Conservation (phyloP, 2,797 vertebrate genomes). For the Amazona finschi region DNA sequence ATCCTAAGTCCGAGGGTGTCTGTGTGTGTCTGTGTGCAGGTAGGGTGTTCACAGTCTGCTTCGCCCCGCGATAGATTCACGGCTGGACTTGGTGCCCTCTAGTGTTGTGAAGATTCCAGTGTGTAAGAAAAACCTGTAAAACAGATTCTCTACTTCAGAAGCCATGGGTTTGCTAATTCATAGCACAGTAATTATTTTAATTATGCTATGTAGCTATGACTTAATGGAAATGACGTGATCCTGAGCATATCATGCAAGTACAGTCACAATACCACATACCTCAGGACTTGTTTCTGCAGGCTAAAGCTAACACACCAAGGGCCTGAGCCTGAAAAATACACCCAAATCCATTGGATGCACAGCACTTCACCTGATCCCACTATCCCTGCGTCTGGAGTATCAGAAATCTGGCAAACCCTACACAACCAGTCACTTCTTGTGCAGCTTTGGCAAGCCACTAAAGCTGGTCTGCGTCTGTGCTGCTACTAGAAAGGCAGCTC, state of each 20-base stretch:
- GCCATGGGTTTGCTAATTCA: neutral
- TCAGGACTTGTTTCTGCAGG: accelerated
- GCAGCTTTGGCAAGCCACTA: neutral
- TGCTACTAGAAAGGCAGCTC: neutral
- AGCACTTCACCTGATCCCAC: accelerated
- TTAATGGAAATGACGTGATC: accelerated
- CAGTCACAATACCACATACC: neutral
- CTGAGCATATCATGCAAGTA: neutral
- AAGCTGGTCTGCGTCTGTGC: neutral
- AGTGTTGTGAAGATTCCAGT: neutral
- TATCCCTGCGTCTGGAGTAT: neutral
- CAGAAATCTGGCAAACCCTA: neutral
- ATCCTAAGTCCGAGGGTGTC: neutral
- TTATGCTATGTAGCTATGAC: neutral
- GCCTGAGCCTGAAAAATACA: neutral
- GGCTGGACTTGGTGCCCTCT: neutral
- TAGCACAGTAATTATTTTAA: neutral
- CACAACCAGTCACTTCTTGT: neutral
- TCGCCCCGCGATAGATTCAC: accelerated
- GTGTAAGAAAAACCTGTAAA: neutral
- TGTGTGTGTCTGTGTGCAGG: accelerated
- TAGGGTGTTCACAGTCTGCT: accelerated
- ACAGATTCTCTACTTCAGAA: neutral
- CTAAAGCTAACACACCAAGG: neutral
- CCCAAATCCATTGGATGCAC: too few relatives aligned